Base-by-base conservation (phyloP, 2,888 invertebrate genomes). In the Spicauda simplicius region DNA sequence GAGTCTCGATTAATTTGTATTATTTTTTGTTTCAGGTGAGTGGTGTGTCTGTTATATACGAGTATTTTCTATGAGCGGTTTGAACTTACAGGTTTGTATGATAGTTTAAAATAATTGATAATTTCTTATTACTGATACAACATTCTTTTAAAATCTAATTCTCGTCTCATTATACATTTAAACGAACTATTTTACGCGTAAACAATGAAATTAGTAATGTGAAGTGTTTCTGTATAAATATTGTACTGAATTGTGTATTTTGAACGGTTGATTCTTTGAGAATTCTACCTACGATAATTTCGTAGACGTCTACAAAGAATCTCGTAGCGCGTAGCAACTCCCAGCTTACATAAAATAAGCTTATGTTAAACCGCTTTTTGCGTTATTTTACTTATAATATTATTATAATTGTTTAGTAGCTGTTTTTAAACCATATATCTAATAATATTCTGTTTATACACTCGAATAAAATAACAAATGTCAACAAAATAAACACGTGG, bases 21-120 rank as follows among this genome's bases (percentile, higher is more conserved):
- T 75, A 4, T 69, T 73, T 76, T 73, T 85, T 84, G 80, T 90
- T 91, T 76, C 90, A 91, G 91, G 91, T 91, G 79, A 91, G 91
- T 90, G 72, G 72, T 70, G 72, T 64, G 30, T n/a, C n/a, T n/a
- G n/a, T 45, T 66, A n/a, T 12, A 48, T 60, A 20, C 19, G 33
- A 33, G 33, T 33, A 33, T 10, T 55, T 48, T 25, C 3, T 25
- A 5, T 5, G 25, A 25, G 59, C 54, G 11, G 33, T 19, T 12
- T 19, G 45, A 12, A 30, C 8, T 20, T 14, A 33, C 48, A 66
- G 66, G 66, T 66, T 48, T 60, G 66, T 60, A 12, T 62, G 19
- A 25, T 25, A 5, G 25, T 25, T 25, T 41, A 3, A 41, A 41
- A 41, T 33, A 6, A 6, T 6, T 33, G 33, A 10, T 33, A 4